Percentiles rank a stretch among this genome's conserved stretches.
Conservation (phyloP, 35 echinoderm and acorn worm genomes). For the Acanthaster planci region DNA sequence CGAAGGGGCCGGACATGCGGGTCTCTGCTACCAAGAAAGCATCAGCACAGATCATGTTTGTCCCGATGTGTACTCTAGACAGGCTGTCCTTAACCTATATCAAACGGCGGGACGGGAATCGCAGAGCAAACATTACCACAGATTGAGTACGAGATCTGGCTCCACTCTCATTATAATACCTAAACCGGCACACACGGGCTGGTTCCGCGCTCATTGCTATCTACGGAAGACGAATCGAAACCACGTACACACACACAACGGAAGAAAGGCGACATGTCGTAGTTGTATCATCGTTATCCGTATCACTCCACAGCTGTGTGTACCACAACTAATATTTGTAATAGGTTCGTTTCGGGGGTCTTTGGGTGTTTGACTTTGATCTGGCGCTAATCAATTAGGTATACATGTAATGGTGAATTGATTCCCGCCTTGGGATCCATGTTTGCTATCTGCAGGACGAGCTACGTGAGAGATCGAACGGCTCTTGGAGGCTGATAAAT, state of each 20-base stretch:
- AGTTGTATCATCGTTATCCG: neutral
- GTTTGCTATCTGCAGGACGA: slow-evolving; percentile 6
- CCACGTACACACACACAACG: neutral
- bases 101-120: neutral
- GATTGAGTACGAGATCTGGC: neutral
- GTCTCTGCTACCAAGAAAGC: no score
- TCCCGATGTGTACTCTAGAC: neutral
- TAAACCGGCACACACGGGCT: neutral
- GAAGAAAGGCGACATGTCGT: no score
- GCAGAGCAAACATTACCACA: slow-evolving; percentile 18
- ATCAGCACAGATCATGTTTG: no score
- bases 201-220: neutral
- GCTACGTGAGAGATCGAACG: neutral
- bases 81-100: slow-evolving; percentile 12
- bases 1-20: no score
- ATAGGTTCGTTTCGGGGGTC: slow-evolving; percentile 7
- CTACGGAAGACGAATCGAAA: slow-evolving; percentile 13
- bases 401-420: slow-evolving; percentile 22
- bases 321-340: slow-evolving; percentile 26
- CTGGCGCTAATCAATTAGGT: slow-evolving; percentile 22
- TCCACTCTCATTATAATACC: neutral
- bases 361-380: slow-evolving; percentile 31
- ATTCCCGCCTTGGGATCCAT: neutral
- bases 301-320: slow-evolving; percentile 1
- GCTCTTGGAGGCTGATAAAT: slow-evolving; percentile 3